Evolutionary conservation across 2,113 vertebrate species (phyloP), one percentile per base, ranked within the genome.

Genomic region (Pipa parva): DNA sequence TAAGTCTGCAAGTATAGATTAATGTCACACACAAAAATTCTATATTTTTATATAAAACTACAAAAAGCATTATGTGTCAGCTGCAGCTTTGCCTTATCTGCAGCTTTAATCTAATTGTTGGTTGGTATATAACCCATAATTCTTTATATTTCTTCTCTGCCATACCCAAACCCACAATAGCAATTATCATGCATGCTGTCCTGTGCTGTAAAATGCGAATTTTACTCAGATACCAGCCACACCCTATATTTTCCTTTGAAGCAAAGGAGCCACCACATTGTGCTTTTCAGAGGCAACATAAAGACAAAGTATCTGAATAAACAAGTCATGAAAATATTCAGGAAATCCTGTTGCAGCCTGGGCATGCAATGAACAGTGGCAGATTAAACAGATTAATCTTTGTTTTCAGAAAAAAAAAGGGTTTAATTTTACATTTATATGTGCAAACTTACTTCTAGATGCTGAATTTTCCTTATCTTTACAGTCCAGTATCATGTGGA

Each of bases 71-170:
- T 24, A 24, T 15, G 20, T 51, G 66, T 61, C 54, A 70, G 52
- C 66, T 39, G 33, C 20, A 28, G 37, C 37, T 39, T 45, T 58
- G 48, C 66, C 49, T 15, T 50, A 48, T 60, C 45, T 70, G n/a
- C n/a, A n/a, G n/a, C n/a, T n/a, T 69, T 69, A 42, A 69, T 69
- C 33, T 69, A n/a, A n/a, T n/a, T n/a, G 48, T 17, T 24, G 31
- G 50, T 70, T 26, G 25, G 22, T 42, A 28, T 45, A 39, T 18
- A 70, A 70, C 66, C 66, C 57, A 61, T 70, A 70, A 70, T 70
- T 61, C 66, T 45, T 61, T 70, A 52, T 54, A 61, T 69, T 69
- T 60, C 26, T 29, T 31, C 20, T 59, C 18, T 50, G 42, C 25
- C 46, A 31, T 67, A 29, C 55, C 59, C 66, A 52, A 31, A 22